Conservation (phyloP, 1,140 invertebrate species). For the Anthonomus grandis region DNA sequence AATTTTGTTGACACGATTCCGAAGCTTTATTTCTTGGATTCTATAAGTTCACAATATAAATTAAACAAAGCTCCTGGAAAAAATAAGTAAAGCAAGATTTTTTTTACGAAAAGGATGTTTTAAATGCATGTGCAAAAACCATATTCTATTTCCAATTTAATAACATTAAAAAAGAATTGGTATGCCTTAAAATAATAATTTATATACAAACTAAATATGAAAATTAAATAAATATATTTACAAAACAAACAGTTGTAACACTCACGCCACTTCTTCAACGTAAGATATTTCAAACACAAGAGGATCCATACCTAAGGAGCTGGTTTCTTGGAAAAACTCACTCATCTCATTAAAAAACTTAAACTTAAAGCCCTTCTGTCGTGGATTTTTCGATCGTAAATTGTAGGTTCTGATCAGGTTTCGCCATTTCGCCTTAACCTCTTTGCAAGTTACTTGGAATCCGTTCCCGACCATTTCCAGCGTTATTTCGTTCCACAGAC, state of each 20-base stretch:
- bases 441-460: slow-evolving; percentile 17
- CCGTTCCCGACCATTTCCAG: slow-evolving; percentile 23
- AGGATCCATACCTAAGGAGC: slow-evolving; percentile 19
- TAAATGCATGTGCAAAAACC: too few species aligned
- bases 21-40: too few species aligned
- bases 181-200: too few species aligned
- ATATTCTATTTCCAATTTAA: too few species aligned
- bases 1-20: too few species aligned
- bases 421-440: slow-evolving; percentile 24
- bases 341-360: slow-evolving; percentile 27
- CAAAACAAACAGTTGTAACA: background rate
- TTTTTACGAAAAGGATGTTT: too few species aligned
- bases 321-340: slow-evolving; percentile 24
- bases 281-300: slow-evolving; percentile 20
- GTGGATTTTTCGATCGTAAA: slow-evolving; percentile 21
- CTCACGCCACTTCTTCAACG: slow-evolving; percentile 1
- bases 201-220: too few species aligned
- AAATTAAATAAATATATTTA: too few species aligned
- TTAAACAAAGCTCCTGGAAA: too few species aligned
- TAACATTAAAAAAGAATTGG: too few species aligned
- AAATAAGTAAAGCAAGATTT: too few species aligned
- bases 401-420: slow-evolving; percentile 25
- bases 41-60: too few species aligned
- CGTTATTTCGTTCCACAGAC: slow-evolving; percentile 20
- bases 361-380: slow-evolving; percentile 28